Evolutionary conservation across 2,797 vertebrate species (phyloP).

Genomic region (Acrossocheilus wenchowensis): DNA sequence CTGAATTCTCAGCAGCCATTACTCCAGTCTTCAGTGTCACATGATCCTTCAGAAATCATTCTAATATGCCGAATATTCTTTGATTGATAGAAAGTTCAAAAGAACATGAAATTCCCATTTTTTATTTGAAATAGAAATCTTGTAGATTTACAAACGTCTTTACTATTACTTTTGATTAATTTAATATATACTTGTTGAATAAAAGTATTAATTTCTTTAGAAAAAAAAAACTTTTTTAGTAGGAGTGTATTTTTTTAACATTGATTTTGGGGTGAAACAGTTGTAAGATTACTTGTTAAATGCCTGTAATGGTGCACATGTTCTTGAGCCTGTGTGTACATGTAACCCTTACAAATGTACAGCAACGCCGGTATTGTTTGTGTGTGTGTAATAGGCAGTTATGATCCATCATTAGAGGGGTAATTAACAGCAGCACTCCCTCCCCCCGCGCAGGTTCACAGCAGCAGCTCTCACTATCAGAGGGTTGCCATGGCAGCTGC

Average conservation of each 20-base stretch:
- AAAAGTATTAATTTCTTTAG: background rate
- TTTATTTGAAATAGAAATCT: background rate
- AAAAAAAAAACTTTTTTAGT: background rate
- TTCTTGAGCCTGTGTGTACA: background rate
- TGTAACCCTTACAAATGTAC: background rate
- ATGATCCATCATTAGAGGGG: conserved; percentile 47
- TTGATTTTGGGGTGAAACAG: background rate
- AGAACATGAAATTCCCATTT: background rate
- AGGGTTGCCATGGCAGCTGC: conserved; percentile 75
- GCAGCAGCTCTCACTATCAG: conserved; percentile 36
- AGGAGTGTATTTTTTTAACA: background rate
- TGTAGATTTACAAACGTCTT: background rate
- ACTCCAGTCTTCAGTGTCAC: background rate
- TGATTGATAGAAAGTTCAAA: background rate
- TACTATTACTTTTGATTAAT: background rate
- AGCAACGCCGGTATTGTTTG: conserved; percentile 16
- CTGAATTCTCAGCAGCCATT: background rate
- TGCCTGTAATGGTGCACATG: background rate
- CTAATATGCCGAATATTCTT: background rate
- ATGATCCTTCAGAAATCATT: background rate
- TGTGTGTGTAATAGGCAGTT: conserved; percentile 30
- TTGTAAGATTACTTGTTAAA: background rate
- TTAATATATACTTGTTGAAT: background rate
- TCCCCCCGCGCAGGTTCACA: conserved; percentile 21
- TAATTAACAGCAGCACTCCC: conserved; percentile 41